These are phyloP conservation scores for Caenorhabditis sp. DNA, from an alignment of 2,888 invertebrate species.

Conservation along the genomic window DNA sequence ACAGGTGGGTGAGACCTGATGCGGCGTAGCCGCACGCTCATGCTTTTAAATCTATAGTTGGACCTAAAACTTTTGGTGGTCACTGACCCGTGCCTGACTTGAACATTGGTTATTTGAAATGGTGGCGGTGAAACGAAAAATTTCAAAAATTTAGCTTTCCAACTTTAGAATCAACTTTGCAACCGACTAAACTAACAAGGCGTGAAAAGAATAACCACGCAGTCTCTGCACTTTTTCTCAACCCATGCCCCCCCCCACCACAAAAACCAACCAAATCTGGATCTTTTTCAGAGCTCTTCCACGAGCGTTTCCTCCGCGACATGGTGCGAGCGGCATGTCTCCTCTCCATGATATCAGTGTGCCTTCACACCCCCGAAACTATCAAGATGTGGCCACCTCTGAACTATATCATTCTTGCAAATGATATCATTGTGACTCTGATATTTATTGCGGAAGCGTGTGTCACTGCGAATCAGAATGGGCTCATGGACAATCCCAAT, in stretches of 20 bases:
- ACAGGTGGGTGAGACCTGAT: too few relatives aligned
- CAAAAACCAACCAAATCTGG: too few relatives aligned
- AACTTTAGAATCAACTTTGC: too few relatives aligned
- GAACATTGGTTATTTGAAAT: constrained; percentile 61
- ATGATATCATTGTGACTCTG: constrained; percentile 93
- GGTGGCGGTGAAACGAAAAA: too few relatives aligned
- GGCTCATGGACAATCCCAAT: constrained; percentile 88
- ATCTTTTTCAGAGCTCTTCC: constrained; percentile 68
- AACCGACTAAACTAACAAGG: constrained; percentile 51
- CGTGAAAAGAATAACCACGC: constrained; percentile 36
- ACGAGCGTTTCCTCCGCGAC: constrained; percentile 70
- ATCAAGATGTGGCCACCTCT: constrained; percentile 91
- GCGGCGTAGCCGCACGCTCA: too few relatives aligned
- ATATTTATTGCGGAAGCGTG: constrained; percentile 98
- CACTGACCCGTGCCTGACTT: constrained; percentile 33
- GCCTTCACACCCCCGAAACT: constrained; percentile 97
- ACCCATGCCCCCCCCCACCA: too few relatives aligned
- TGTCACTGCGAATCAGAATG: constrained; percentile 96
- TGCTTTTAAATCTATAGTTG: too few relatives aligned
- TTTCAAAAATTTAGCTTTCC: too few relatives aligned
- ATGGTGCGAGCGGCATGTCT: constrained; percentile 86
- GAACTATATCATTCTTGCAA: constrained; percentile 92
- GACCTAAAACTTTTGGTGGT: too few relatives aligned
- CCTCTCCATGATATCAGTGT: constrained; percentile 95
- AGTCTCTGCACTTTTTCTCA: not conserved